Conservation (phyloP, 2,888 invertebrate genomes). For the Rhabditoides inermis region DNA sequence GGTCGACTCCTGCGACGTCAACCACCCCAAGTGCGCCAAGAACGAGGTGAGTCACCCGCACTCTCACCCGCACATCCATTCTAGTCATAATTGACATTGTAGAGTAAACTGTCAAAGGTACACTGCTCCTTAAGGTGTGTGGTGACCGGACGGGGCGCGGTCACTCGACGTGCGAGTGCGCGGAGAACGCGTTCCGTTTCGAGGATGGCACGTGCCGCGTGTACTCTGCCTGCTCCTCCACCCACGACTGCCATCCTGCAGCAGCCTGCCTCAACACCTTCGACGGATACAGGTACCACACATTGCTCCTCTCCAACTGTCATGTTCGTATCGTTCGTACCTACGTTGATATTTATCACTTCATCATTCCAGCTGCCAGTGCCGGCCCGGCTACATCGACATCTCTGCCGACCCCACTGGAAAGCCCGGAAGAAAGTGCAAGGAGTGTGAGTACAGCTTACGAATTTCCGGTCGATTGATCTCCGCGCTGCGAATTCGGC, state of each 20-base stretch:
- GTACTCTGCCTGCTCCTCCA: conserved; percentile 40
- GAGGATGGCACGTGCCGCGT: conserved; percentile 46
- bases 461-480: too few relatives aligned
- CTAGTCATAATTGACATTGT: too few relatives aligned
- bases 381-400: conserved; percentile 46
- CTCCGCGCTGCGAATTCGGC: too few relatives aligned
- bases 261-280: conserved; percentile 51
- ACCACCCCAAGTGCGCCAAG: conserved; percentile 7
- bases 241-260: conserved; percentile 40
- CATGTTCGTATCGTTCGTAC: neutral
- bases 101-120: too few relatives aligned
- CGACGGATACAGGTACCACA: conserved; percentile 35
- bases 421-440: conserved; percentile 46
- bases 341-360: neutral
- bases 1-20: conserved; percentile 33
- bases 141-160: conserved; percentile 24
- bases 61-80: too few relatives aligned
- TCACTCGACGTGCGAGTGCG: conserved; percentile 42
- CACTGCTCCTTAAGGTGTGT: too few relatives aligned
- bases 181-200: conserved; percentile 39
- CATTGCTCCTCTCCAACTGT: neutral
- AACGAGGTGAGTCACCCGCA: too few relatives aligned
- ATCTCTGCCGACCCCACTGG: conserved; percentile 42
- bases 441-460: conserved; percentile 42
- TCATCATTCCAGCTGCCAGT: conserved; percentile 41